phyloP scores from a whole-genome alignment of 1,140 invertebrate species.

The Coelopa frigida region DNA sequence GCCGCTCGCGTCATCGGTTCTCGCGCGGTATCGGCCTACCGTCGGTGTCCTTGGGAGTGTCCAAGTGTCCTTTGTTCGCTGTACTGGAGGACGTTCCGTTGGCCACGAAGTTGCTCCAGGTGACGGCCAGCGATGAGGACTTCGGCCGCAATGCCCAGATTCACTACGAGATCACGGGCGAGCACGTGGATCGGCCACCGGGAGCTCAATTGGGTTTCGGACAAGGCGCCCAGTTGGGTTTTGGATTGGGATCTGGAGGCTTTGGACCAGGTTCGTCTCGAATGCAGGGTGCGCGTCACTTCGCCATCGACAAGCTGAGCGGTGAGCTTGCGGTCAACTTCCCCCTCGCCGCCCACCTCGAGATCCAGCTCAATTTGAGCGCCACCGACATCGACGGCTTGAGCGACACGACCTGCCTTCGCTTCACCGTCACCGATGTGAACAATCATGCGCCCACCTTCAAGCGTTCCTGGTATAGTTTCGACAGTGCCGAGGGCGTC shows the following conservation, averaged over 20 bases:
- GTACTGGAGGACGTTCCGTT: constrained; percentile 72
- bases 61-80: constrained; percentile 52
- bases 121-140: constrained; percentile 79
- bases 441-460: constrained; percentile 83
- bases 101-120: constrained; percentile 64
- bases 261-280: too few relatives aligned
- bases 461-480: constrained; percentile 71
- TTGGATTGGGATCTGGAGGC: too few relatives aligned
- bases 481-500: constrained; percentile 71
- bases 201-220: constrained; percentile 18
- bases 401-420: constrained; percentile 60
- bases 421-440: constrained; percentile 64
- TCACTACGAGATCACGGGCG: constrained; percentile 64
- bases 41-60: constrained; percentile 7
- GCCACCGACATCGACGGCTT: constrained; percentile 69
- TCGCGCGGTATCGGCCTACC: too few relatives aligned
- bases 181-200: constrained; percentile 51
- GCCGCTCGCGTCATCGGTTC: constrained; percentile 1
- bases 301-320: constrained; percentile 62
- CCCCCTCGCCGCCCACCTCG: constrained; percentile 64
- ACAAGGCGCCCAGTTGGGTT: constrained; percentile 8
- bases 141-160: constrained; percentile 64
- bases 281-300: constrained; percentile 54
- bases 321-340: constrained; percentile 72
- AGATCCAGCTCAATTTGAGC: constrained; percentile 69